These are phyloP conservation scores for Mus spretus DNA, from an alignment of 2,797 vertebrate genomes.

Conservation along the genomic window DNA sequence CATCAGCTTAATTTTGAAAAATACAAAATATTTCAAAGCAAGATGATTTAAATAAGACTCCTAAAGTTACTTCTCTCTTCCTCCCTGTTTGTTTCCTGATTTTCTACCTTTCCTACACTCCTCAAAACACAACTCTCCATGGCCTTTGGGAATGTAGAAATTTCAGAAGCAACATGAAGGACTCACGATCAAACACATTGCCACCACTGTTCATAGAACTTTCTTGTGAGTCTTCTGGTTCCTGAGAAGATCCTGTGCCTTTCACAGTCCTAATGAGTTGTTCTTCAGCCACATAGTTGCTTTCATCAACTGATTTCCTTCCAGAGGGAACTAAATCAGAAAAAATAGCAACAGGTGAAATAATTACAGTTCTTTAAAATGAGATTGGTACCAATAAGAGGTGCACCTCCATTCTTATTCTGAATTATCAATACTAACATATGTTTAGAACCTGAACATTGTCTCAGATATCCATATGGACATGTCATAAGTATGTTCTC, in stretches of 20 bases:
- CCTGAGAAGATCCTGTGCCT: not conserved
- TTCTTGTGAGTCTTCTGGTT: not conserved
- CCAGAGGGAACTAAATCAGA: not conserved
- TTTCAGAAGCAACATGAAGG: not conserved
- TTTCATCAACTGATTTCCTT: not conserved
- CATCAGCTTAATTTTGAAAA: not conserved
- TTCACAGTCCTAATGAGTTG: rapidly evolving
- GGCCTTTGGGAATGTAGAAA: not conserved
- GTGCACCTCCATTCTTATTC: not conserved
- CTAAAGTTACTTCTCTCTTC: not conserved
- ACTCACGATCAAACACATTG: not conserved
- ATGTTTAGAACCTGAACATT: not conserved
- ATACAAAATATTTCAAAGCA: not conserved
- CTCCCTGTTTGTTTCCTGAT: not conserved
- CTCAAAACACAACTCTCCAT: not conserved
- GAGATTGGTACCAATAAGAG: not conserved
- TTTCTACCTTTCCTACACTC: not conserved
- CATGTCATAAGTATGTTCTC: not conserved
- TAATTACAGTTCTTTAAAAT: not conserved
- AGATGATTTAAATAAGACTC: not conserved
- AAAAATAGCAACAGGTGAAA: not conserved
- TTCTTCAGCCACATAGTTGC: not conserved
- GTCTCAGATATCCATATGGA: not conserved
- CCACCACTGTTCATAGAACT: not conserved
- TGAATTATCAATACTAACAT: not conserved